phyloP scores from a whole-genome alignment of 2,797 vertebrate genomes.

The Trachops cirrhosus region DNA sequence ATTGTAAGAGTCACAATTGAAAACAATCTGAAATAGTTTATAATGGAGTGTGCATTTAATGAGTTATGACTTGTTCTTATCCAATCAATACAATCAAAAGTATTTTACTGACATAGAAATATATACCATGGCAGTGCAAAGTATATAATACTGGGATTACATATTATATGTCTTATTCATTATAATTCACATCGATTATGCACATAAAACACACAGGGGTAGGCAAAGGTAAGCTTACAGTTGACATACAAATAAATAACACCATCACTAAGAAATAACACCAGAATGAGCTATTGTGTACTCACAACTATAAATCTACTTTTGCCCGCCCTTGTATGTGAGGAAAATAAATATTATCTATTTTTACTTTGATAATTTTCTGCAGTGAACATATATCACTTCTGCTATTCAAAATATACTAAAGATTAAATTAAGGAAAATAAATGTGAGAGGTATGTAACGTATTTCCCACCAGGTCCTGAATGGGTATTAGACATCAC shows the following conservation, averaged over 20 bases:
- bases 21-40: rapidly evolving
- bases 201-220: not conserved
- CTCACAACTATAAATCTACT: not conserved
- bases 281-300: not conserved
- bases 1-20: not conserved
- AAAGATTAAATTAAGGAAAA: not conserved
- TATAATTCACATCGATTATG: not conserved
- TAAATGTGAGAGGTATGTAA: not conserved
- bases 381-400: not conserved
- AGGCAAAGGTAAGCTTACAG: not conserved
- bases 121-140: not conserved
- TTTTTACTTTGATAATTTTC: not conserved
- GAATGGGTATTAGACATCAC: too few species aligned
- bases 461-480: not conserved
- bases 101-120: not conserved
- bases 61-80: not conserved
- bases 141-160: not conserved
- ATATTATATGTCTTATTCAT: not conserved
- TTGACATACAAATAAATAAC: not conserved
- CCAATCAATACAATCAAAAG: not conserved
- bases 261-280: not conserved
- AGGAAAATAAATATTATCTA: not conserved
- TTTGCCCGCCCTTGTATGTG: not conserved
- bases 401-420: not conserved
- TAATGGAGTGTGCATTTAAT: not conserved